phyloP scores from a whole-genome alignment of 2,113 vertebrate species.

The Chaenocephalus aceratus region DNA sequence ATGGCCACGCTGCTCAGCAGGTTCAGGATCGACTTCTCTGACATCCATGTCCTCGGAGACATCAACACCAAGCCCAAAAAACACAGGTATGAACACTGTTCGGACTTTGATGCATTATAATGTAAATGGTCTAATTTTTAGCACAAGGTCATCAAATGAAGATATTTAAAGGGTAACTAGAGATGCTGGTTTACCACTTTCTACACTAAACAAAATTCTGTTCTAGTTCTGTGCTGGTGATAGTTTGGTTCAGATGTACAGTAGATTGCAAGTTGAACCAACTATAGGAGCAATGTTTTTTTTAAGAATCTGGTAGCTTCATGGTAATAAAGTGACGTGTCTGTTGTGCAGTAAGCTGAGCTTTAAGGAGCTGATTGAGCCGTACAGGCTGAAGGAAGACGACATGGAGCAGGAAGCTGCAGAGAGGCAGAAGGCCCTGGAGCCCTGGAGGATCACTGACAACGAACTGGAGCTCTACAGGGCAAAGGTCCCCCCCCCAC shows the following conservation, averaged over 20 bases:
- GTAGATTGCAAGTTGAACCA: too few relatives aligned
- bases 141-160: too few relatives aligned
- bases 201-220: too few relatives aligned
- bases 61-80: slow-evolving; percentile 99
- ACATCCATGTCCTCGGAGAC: slow-evolving; percentile 96
- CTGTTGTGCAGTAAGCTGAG: slow-evolving; percentile 85
- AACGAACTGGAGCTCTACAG: slow-evolving; percentile 97
- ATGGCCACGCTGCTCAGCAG: slow-evolving; percentile 98
- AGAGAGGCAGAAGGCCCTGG: slow-evolving; percentile 94
- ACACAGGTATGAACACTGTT: slow-evolving; percentile 83
- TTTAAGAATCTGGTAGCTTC: too few relatives aligned
- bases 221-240: too few relatives aligned
- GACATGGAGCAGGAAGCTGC: slow-evolving; percentile 96
- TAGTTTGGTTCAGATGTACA: too few relatives aligned
- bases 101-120: too few relatives aligned
- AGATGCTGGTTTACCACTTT: too few relatives aligned
- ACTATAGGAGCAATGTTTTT: too few relatives aligned
- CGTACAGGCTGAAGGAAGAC: slow-evolving; percentile 94
- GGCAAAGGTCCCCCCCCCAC: slow-evolving; percentile 87
- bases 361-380: slow-evolving; percentile 96
- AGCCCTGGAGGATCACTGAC: slow-evolving; percentile 98
- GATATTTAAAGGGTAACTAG: too few relatives aligned
- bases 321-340: background rate
- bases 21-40: slow-evolving; percentile 97
- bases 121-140: too few relatives aligned